Evolutionary conservation across 2,797 vertebrate species (phyloP), one percentile per base, ranked within the genome.

Genomic region (Dendrocincla fuliginosa): DNA sequence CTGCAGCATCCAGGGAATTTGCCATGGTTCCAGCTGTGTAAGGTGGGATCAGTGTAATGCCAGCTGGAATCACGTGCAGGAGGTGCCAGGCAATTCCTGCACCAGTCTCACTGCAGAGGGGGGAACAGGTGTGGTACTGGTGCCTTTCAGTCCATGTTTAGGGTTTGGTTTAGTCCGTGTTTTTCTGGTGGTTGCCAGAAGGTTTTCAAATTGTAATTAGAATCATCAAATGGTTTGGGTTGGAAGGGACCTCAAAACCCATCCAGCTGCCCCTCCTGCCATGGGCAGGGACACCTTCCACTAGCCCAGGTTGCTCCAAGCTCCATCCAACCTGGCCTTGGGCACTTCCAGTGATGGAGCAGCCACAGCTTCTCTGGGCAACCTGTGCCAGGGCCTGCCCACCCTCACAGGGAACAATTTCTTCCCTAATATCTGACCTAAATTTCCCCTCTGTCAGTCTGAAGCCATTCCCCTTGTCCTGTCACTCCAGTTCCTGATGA

Each of bases 301-400:
- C 67, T 17, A 1, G 5, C 13, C 39, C 67, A 47, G 39, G 7
- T 0, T 46, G 33, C 9, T 77, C 44, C 79, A 11, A 50, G 5
- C 49, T 0, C 35, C 0, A 0, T 33, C 65, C 67, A 73, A 0
- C 16, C 27, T 49, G 35, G 53, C 5, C 16, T 79, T 25, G 68
- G 13, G 1, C 27, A 33, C 1, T 55, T 2, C 20, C 47, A 60
- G 23, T 23, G 47, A 20, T 60, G 60, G 39, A 5, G 18, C 60
- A 79, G 11, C 32, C 41, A 5, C 42, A 64, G 37, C 37, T 57
- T 0, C 79, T 83, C 37, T 20, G 70, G 27, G 32, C 15, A 53
- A 1, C n/a, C 39, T 65, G 9, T 59, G 28, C 37, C 63, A 56
- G 49, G 35, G 4, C 23, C 16, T 69, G 1, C 1, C 18, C 57